phyloP scores from a whole-genome alignment of 2,113 vertebrate genomes.

The Trogon melanurus region DNA sequence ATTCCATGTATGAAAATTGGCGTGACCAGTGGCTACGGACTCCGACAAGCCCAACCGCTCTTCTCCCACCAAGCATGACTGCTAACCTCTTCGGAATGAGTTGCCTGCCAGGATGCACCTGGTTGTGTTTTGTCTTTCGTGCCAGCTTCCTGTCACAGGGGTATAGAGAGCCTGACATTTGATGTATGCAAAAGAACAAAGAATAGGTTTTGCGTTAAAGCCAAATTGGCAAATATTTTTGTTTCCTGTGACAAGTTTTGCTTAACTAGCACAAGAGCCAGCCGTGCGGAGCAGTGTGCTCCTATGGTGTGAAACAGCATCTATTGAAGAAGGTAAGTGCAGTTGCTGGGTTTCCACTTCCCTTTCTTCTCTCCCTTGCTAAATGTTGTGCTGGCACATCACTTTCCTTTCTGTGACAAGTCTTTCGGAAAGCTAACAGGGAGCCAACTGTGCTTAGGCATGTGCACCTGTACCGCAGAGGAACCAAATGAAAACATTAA shows the following conservation, averaged over 20 bases:
- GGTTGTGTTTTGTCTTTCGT: background rate
- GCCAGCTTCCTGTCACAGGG: slow-evolving; percentile 4
- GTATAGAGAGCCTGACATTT: background rate
- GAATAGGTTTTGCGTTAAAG: background rate
- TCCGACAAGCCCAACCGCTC: background rate
- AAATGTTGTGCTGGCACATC: background rate
- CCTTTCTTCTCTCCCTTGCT: background rate
- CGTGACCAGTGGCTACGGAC: background rate
- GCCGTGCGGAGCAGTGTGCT: background rate
- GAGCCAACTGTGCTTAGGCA: slow-evolving; percentile 4
- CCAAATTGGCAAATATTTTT: slow-evolving; percentile 30
- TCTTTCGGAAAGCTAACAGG: background rate
- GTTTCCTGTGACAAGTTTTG: background rate
- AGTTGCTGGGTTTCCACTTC: background rate
- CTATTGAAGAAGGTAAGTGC: background rate
- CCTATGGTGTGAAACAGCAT: background rate
- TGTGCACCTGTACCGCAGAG: slow-evolving; percentile 4
- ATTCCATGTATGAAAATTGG: background rate
- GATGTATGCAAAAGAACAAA: background rate
- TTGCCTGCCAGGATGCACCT: slow-evolving; percentile 4
- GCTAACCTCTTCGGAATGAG: background rate
- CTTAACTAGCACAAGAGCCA: background rate
- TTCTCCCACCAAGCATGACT: background rate
- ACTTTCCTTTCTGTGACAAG: background rate
- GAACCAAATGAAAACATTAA: slow-evolving; percentile 1